Base-by-base conservation (phyloP, 2,888 invertebrate genomes). In the Polymixis flavicincta region DNA sequence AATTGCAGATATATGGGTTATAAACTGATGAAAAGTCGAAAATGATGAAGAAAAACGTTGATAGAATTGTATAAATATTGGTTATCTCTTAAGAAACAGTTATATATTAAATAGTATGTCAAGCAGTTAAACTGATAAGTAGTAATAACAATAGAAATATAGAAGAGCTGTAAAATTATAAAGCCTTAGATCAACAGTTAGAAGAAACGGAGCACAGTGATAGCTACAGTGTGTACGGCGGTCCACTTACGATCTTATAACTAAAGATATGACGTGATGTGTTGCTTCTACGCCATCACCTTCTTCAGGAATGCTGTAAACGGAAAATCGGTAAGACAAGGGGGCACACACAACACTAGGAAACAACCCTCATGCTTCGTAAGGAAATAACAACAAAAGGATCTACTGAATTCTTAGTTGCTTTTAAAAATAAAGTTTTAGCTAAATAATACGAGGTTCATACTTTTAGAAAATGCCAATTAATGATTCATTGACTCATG, bases 241-340 rank as follows among this genome's bases (percentile, higher is more conserved):
- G 69, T 87, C 85, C 94, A 97, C 97, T 97, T 97, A 96, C 96
- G 96, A 97, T 96, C 96, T 97, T 97, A 96, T 92, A 94, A 94
- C 96, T 96, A 96, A 96, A 95, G 95, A 95, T 94, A 93, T 93
- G 95, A 94, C 91, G 95, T 92, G 91, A 91, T 89, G 92, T 88
- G 92, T 87, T 87, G 91, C 92, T 94, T 95, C 94, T 96, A 97
- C 96, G 97, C 97, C 97, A 98, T 97, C 96, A 98, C 97, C 97
- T 98, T 98, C 97, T 97, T 98, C 97, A 98, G 97, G 97, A 98
- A 98, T 96, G 98, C 98, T 98, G 97, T 90, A 97, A 97, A 96
- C 89, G 94, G 90, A 96, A 88, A 95, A 93, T 78, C 81, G 88
- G 92, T 96, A 90, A 95, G 88, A 93, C 88, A 90, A 52, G 90